Base-by-base conservation (phyloP, 1,140 invertebrate species). In the Sitodiplosis mosellana region DNA sequence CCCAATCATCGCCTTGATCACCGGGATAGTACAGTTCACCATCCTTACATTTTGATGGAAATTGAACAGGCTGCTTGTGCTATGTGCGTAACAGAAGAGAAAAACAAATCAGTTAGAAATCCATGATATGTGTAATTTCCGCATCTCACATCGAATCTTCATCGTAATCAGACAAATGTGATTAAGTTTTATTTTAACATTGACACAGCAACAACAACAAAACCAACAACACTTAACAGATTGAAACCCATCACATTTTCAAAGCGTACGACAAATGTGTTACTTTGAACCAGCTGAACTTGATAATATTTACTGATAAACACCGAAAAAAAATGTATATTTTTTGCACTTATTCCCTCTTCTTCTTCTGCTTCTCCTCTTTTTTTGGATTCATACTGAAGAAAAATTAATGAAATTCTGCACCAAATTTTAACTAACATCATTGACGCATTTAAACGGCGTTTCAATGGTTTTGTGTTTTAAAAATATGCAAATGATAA, bases 1-100 rank as follows among this genome's bases (percentile, higher is more conserved):
- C 38, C 10, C 75, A 76, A 52, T 74, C 68, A 40, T 70, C 68
- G 48, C 60, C 62, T 47, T 72, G 70, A 52, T 75, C 69, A 1
- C 27, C 27, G 27, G 27, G 27, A 27, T 27, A 27, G 27, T 5
- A 10, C 4, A 40, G 14, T 18, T 15, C 14, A 12, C 14, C 14
- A 15, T n/a, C 14, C 14, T 40, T 40, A 18, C 37, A n/a, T n/a
- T 14, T 40, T 36, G 8, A n/a, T 36, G 6, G 12, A 40, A 12
- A 4, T 40, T n/a, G 14, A n/a, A 40, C 14, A 40, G 17, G 17
- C 37, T 40, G 14, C 14, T 40, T 40, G 14, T 18, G 4, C 17
- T 40, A 15, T 40, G 17, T 40, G 3, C 14, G 5, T 4, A 15
- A n/a, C 14, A 14, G 17, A 40, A 40, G 14, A n/a, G 17, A 40